phyloP scores from a whole-genome alignment of 2,888 invertebrate species.

The Cosmorhoe ocellata region DNA sequence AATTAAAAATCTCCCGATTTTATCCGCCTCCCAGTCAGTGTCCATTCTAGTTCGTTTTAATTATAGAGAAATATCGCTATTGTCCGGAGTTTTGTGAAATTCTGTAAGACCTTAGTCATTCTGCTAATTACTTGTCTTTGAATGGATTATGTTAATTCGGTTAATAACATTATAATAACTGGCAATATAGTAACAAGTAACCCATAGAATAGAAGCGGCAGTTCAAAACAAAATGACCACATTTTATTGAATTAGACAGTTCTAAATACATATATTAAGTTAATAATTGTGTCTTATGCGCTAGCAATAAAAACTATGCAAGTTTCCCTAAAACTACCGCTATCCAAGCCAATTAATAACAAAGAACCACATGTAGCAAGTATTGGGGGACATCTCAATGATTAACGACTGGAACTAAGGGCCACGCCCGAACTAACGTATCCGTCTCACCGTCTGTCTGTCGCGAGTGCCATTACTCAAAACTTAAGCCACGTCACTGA shows the following conservation, averaged over 20 bases:
- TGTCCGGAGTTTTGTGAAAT: constrained; percentile 22
- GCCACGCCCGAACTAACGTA: constrained; percentile 34
- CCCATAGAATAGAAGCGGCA: too few relatives aligned
- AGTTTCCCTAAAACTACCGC: constrained; percentile 22
- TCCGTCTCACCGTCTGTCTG: constrained; percentile 44
- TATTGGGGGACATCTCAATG: constrained; percentile 36
- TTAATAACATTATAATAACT: too few relatives aligned
- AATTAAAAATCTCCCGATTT: constrained; percentile 56
- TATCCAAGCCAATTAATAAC: constrained; percentile 36
- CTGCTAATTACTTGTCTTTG: constrained; percentile 18
- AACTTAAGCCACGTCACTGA: constrained; percentile 57
- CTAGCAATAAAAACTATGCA: too few relatives aligned
- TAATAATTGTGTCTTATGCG: too few relatives aligned
- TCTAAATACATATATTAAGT: too few relatives aligned
- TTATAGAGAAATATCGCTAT: constrained; percentile 47
- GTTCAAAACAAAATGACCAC: too few relatives aligned
- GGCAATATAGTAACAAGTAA: too few relatives aligned
- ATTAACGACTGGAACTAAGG: constrained; percentile 36
- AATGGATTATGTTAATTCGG: constrained; percentile 2
- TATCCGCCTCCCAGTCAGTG: constrained; percentile 42
- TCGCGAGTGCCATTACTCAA: constrained; percentile 54
- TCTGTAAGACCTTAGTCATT: constrained; percentile 17
- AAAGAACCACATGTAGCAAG: constrained; percentile 31
- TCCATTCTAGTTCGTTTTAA: constrained; percentile 48
- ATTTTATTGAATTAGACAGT: too few relatives aligned